A percentile compares a stretch with the other conserved stretches of the same genome.
Evolutionary conservation across 2,888 invertebrate species (phyloP).

Genomic region (Amaurobius ferox): DNA sequence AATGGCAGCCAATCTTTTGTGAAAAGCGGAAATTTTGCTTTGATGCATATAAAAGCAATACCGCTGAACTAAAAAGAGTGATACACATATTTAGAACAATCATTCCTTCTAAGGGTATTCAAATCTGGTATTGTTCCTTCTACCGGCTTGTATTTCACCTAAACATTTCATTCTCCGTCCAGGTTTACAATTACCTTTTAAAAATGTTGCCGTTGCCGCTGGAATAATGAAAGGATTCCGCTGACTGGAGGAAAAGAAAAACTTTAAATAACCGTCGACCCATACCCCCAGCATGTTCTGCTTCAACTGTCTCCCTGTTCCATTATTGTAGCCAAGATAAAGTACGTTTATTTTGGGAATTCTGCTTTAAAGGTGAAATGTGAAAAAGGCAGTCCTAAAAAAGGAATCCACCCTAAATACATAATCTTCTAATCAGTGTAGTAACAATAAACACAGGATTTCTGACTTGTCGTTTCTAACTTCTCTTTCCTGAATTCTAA

Average conservation of each 20-base stretch:
- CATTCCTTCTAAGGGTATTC: background rate
- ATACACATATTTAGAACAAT: background rate
- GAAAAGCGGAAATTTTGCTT: no score
- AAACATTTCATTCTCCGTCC: background rate
- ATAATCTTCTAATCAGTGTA: no score
- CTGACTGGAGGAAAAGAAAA: slow-evolving; percentile 47
- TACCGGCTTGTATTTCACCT: slow-evolving; percentile 20
- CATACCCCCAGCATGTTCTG: slow-evolving; percentile 30
- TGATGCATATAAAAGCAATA: no score
- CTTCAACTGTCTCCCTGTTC: slow-evolving; percentile 41
- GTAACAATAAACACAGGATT: no score
- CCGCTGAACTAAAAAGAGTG: no score
- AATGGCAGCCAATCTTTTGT: no score
- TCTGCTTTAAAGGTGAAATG: slow-evolving; percentile 47
- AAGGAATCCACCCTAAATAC: no score
- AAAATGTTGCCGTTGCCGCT: slow-evolving; percentile 16
- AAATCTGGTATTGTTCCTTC: slow-evolving; percentile 12
- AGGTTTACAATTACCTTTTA: background rate
- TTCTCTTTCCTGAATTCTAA: no score
- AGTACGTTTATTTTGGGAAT: slow-evolving; percentile 39
- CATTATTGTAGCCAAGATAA: slow-evolving; percentile 42
- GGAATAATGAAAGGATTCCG: slow-evolving; percentile 39
- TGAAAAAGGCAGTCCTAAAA: slow-evolving; percentile 19
- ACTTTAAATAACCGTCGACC: slow-evolving; percentile 53
- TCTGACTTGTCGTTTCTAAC: no score